A percentile compares a stretch with the other conserved stretches of the same genome.
Evolutionary conservation across 2,113 vertebrate genomes (phyloP).

Genomic region (Seriola rivoliana): DNA sequence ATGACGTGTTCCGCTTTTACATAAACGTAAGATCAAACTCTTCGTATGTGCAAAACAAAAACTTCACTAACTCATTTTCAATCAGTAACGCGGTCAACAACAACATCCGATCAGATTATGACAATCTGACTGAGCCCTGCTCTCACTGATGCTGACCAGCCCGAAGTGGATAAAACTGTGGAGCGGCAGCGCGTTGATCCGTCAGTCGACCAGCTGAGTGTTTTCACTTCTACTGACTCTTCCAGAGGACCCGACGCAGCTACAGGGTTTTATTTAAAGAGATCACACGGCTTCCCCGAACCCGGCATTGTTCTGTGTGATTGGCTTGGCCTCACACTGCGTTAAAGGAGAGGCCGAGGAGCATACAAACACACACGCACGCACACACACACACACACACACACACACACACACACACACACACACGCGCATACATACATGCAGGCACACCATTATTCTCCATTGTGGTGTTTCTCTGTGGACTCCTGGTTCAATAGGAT

Average conservation of each 20-base stretch:
- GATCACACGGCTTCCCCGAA: constrained; percentile 68
- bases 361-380: neutral
- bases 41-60: neutral
- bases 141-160: too few species aligned
- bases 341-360: constrained; percentile 41
- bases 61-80: neutral
- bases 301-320: constrained; percentile 71
- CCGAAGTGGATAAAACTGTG: neutral
- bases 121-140: neutral
- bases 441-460: constrained; percentile 63
- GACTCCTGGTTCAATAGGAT: constrained; percentile 80
- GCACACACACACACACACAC: constrained; percentile 15
- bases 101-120: too few species aligned
- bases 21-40: neutral
- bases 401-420: constrained; percentile 5
- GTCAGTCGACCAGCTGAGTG: constrained; percentile 26
- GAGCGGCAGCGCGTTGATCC: neutral
- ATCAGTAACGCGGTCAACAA: neutral
- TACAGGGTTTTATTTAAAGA: constrained; percentile 61
- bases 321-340: constrained; percentile 76
- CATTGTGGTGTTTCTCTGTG: constrained; percentile 76
- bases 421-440: constrained; percentile 6
- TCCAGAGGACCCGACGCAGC: constrained; percentile 44
- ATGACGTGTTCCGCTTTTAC: neutral
- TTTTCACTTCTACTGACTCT: constrained; percentile 33